phyloP scores from a whole-genome alignment of 2,113 vertebrate species.

The Silurus glanis region DNA sequence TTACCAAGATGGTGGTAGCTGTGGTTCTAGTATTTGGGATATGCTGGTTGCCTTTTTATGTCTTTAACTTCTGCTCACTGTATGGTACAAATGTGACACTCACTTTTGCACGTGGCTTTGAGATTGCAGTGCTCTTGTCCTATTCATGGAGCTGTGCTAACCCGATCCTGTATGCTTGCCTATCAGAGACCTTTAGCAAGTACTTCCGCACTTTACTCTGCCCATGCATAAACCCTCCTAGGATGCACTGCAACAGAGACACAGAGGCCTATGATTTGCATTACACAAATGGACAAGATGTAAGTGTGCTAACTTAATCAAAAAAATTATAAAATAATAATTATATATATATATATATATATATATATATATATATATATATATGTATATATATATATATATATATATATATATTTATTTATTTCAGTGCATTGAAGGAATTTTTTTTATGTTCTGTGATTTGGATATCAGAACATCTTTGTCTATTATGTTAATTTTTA shows the following conservation, averaged over 20 bases:
- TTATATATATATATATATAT: too few relatives aligned
- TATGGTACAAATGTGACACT: slow-evolving; percentile 18
- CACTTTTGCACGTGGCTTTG: slow-evolving; percentile 64
- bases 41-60: slow-evolving; percentile 79
- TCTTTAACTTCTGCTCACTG: slow-evolving; percentile 72
- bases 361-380: too few relatives aligned
- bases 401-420: too few relatives aligned
- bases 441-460: background rate
- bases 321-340: background rate
- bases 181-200: slow-evolving; percentile 70
- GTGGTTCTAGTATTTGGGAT: slow-evolving; percentile 71
- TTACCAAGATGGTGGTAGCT: slow-evolving; percentile 73
- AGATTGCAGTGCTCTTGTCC: slow-evolving; percentile 72
- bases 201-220: slow-evolving; percentile 70
- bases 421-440: background rate
- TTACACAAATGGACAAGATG: slow-evolving; percentile 51
- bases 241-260: slow-evolving; percentile 53
- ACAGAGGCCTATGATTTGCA: slow-evolving; percentile 64
- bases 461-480: background rate
- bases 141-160: slow-evolving; percentile 79
- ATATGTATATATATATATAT: too few relatives aligned
- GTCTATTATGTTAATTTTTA: background rate
- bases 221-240: slow-evolving; percentile 54
- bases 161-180: slow-evolving; percentile 73
- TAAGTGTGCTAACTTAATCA: slow-evolving; percentile 47